Base-by-base conservation (phyloP, 1,140 invertebrate species). In the Neuroterus valhalla region DNA sequence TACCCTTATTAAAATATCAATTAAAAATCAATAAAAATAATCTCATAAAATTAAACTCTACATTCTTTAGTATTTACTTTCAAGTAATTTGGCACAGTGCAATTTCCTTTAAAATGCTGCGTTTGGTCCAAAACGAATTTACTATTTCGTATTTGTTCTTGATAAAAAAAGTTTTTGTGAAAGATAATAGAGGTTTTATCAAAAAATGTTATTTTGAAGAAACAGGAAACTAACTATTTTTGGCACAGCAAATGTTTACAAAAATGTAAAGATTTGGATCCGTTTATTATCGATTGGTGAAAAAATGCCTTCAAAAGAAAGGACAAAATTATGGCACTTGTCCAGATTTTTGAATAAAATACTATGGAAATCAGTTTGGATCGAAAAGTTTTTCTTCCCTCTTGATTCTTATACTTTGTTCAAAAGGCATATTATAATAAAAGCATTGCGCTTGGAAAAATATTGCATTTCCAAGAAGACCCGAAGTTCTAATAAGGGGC, bases 401-500 rank as follows among this genome's bases (percentile, higher is more conserved):
- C 55, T 31, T 62, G 12, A 62, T 62, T 15, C 21, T 62, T 23
- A 38, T 62, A 62, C 55, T 62, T 62, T 62, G 23, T 62, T 31
- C 8, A 5, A 31, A 31, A 31, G n/a, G n/a, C n/a, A n/a, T n/a
- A n/a, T 62, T 12, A 62, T 62, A 62, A 62, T 62, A 62, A 62
- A 62, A 62, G 55, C 21, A 62, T 62, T 62, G 26, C 55, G 55
- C 55, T 62, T 26, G 55, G 55, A 31, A 62, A 14, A 46, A 70
- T 70, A 70, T 31, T 70, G 68, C 45, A 70, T 70, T 48, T 31
- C 68, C 48, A 46, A 45, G 38, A 44, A 21, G 38, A 68, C 19
- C n/a, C 66, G 43, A 31, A 50, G 55, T 62, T 62, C 55, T 62
- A 14, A 62, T 62, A n/a, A n/a, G n/a, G n/a, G n/a, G n/a, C n/a